Base-by-base conservation (phyloP, 2,888 invertebrate species). In the Rhopalosiphum nymphaeae region DNA sequence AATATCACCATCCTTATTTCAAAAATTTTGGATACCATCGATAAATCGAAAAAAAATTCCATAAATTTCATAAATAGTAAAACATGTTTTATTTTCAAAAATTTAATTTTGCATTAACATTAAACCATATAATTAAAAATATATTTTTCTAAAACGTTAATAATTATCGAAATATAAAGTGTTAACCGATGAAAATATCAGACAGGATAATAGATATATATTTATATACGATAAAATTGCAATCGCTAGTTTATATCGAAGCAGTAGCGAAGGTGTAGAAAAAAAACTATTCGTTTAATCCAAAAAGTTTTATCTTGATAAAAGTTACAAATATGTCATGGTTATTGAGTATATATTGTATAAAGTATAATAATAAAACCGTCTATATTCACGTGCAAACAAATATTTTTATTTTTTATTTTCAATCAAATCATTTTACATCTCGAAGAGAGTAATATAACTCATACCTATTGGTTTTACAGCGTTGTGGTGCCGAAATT, bases 391-490 rank as follows among this genome's bases (percentile, higher is more conserved):
- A 67, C 36, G 36, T 29, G 36, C n/a, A 78, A 67, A 49, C 67
- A 91, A 57, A 57, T 16, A 44, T n/a, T 85, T 85, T 85, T 86
- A 91, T 86, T 91, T 26, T 56, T 46, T 44, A 36, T 91, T 84
- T 91, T 84, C 84, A 84, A 91, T 84, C 91, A 56, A 91, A 84
- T 53, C 16, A 78, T 56, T 84, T 91, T 84, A 53, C 44, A 56
- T 49, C 36, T 67, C 49, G 46, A 90, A 46, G 49, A 49, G n/a
- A 90, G 67, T 49, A 67, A 78, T 46, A 67, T 49, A 90, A 90
- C 4, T 90, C 49, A n/a, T 90, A 86, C 29, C 44, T 86, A 49
- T 46, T 78, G 49, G 67, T 90, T 90, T 67, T 57, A 89, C 57
- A 44, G 53, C 56, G 9, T 44, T 57, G 89, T 42, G 89, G 61